Evolutionary conservation across 53 echinoderm and acorn worm species (phyloP).

Genomic region (Arbacia lixula): DNA sequence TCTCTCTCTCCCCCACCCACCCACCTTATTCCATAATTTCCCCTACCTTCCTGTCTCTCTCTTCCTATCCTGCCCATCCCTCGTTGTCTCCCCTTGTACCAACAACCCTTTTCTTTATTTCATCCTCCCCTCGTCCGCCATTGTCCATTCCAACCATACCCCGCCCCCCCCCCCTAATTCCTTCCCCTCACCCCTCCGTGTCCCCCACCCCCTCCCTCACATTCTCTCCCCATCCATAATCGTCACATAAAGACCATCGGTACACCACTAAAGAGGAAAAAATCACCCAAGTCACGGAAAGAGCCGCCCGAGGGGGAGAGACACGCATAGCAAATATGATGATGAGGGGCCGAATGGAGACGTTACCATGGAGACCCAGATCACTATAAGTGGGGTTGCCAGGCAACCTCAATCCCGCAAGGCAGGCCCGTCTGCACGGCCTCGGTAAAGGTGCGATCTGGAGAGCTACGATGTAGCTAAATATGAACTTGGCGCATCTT

Average conservation of each 20-base stretch:
- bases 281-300: no score
- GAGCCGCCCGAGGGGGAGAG: not conserved
- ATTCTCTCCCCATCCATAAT: no score
- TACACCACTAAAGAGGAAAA: no score
- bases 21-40: no score
- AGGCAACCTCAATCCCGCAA: conserved; percentile 39
- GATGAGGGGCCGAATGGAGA: conserved; percentile 10
- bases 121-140: not conserved
- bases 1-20: not conserved
- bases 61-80: not conserved
- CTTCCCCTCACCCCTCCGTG: not conserved
- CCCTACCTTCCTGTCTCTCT: not conserved
- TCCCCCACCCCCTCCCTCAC: no score
- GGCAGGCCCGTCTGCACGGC: conserved; percentile 26
- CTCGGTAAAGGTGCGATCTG: no score
- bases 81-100: not conserved
- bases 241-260: no score
- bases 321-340: not conserved
- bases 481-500: no score
- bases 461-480: no score
- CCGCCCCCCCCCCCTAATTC: not conserved
- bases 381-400: conserved; percentile 28
- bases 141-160: not conserved
- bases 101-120: not conserved
- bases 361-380: conserved; percentile 35